A percentile compares a stretch with the other conserved stretches of the same genome.
Evolutionary conservation across 1,140 invertebrate species (phyloP).

Genomic region (Hesperophylax magnus): DNA sequence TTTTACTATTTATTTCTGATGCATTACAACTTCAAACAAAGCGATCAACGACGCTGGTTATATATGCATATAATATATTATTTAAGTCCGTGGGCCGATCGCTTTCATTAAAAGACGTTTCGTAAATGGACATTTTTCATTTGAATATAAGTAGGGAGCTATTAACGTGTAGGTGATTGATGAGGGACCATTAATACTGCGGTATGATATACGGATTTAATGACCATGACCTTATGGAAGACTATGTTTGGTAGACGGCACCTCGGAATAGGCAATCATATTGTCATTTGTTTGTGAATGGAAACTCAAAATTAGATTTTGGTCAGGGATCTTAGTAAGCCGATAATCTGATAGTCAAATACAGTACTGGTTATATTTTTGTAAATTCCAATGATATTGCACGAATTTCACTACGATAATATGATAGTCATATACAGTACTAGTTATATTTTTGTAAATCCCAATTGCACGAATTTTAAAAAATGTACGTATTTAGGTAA

Average conservation of each 20-base stretch:
- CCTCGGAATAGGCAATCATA: slow-evolving; percentile 38
- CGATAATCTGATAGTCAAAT: not conserved
- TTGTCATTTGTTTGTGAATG: slow-evolving; percentile 41
- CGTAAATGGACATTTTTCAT: slow-evolving; percentile 44
- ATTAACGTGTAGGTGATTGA: slow-evolving; percentile 38
- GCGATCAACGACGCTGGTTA: not conserved
- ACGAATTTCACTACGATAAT: no score
- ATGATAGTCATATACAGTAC: no score
- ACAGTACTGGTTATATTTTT: no score
- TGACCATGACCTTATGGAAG: slow-evolving; percentile 35
- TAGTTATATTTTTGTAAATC: no score
- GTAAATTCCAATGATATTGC: no score
- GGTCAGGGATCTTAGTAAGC: slow-evolving; percentile 9
- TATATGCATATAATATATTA: not conserved
- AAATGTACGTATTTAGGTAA: no score
- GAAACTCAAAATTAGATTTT: slow-evolving; percentile 37
- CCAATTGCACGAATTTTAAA: no score
- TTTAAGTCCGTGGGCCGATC: slow-evolving; percentile 16
- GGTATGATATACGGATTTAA: slow-evolving; percentile 42
- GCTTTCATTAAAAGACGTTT: slow-evolving; percentile 29
- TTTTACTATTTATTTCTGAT: slow-evolving; percentile 2
- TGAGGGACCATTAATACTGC: slow-evolving; percentile 23
- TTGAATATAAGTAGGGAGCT: slow-evolving; percentile 39
- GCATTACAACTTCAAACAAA: slow-evolving; percentile 35
- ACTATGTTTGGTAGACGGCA: slow-evolving; percentile 1